Base-by-base conservation (phyloP, 2,888 invertebrate genomes). In the Chalcis sispes region DNA sequence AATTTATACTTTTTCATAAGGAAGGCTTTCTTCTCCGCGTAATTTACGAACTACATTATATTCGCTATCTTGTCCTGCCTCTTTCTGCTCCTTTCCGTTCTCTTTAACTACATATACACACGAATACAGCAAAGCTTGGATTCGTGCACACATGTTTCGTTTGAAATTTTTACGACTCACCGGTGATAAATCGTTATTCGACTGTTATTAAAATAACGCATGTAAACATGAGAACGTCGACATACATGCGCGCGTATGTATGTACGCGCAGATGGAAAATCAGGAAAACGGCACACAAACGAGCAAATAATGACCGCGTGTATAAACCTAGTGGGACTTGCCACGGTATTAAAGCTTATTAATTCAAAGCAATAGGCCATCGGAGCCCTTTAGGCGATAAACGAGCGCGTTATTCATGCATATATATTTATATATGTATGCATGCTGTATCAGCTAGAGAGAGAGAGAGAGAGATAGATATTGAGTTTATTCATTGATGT, bases 311-410 rank as follows among this genome's bases (percentile, higher is more conserved):
- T n/a, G n/a, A n/a, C n/a, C n/a, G n/a, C n/a, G n/a, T n/a, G n/a
- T n/a, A n/a, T n/a, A n/a, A n/a, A n/a, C 29, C 59, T 50, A 36
- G 64, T 29, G 46, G 20, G 62, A 62, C 27, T 62, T 40, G 46
- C 29, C 15, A 23, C 5, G 42, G 18, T 4, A n/a, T 20, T 32
- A 67, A 54, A 61, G 72, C 67, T 76, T 72, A 76, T 72, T 76
- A 62, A 76, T 76, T 72, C 62, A 76, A 76, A 67, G 56, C 54
- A 67, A 72, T 67, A 61, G 61, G 59, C 71, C 62, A 64, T 62
- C 40, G 48, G 50, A 75, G 64, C 59, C 64, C 50, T 70, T 62
- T 64, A 40, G 32, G 18, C 69, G 58, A 64, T 69, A 64, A 70
- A 70, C 29, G 54, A 46, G 46, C 36, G 48, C 40, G 54, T 69